These are phyloP conservation scores for Gallinago paraguaiae DNA, from an alignment of 2,113 vertebrate species.

Conservation along the genomic window DNA sequence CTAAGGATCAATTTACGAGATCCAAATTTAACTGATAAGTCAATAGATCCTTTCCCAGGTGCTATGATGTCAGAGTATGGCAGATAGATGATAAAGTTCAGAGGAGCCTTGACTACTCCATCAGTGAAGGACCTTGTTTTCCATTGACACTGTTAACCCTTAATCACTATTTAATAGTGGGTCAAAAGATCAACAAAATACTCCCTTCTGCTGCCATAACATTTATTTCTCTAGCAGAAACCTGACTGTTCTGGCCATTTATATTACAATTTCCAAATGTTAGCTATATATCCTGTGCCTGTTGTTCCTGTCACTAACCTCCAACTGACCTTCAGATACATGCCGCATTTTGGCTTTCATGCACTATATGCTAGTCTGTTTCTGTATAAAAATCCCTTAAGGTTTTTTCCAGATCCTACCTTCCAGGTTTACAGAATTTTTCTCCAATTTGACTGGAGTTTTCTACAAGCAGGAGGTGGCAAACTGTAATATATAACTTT, in stretches of 20 bases:
- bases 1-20: neutral
- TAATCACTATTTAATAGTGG: neutral
- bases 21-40: slow-evolving; percentile 29
- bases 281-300: neutral
- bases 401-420: neutral
- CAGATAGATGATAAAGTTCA: neutral
- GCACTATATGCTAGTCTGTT: neutral
- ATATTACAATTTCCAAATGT: neutral
- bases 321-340: neutral
- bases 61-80: neutral
- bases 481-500: neutral
- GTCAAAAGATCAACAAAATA: neutral
- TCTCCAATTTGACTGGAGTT: neutral
- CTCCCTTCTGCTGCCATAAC: neutral
- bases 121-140: neutral
- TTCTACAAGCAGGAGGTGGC: neutral
- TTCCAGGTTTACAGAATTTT: neutral
- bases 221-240: neutral
- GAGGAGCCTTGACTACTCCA: neutral
- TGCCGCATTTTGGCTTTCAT: neutral
- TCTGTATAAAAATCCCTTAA: neutral
- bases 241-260: neutral
- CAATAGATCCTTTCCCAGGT: neutral
- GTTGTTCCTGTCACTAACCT: neutral
- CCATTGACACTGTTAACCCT: neutral